Conservation (phyloP, 2,797 vertebrate genomes). For the Hylomyscus alleni region DNA sequence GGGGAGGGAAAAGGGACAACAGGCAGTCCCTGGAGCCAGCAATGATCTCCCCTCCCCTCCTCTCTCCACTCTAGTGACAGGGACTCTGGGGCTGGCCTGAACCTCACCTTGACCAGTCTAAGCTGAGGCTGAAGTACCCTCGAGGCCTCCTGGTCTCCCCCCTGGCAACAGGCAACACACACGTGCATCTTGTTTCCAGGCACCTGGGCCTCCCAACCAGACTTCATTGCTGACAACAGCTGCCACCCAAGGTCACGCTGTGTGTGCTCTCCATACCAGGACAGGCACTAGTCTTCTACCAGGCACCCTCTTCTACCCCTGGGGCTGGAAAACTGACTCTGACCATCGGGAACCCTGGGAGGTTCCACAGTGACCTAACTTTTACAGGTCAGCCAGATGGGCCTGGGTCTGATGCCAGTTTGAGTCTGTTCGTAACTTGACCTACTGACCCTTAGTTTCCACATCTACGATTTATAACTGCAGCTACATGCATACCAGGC, state of each 20-base stretch:
- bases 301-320: not conserved
- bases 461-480: not conserved
- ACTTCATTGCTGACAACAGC: not conserved
- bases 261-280: not conserved
- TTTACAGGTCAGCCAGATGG: not conserved
- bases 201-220: not conserved
- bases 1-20: not conserved
- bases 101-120: conserved; percentile 69
- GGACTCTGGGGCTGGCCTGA: conserved; percentile 7
- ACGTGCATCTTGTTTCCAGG: not conserved
- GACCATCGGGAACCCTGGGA: not conserved
- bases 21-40: not conserved
- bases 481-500: not conserved
- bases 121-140: not conserved
- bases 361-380: not conserved
- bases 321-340: not conserved
- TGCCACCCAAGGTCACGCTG: not conserved
- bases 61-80: not conserved
- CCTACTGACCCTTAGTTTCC: conserved; percentile 52
- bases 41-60: not conserved
- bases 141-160: conserved; percentile 4
- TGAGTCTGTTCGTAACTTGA: not conserved
- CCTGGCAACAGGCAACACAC: not conserved
- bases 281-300: not conserved
- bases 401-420: not conserved